These are phyloP conservation scores for Tympanuchus pallidicinctus DNA, from an alignment of 2,113 vertebrate genomes.

Conservation along the genomic window DNA sequence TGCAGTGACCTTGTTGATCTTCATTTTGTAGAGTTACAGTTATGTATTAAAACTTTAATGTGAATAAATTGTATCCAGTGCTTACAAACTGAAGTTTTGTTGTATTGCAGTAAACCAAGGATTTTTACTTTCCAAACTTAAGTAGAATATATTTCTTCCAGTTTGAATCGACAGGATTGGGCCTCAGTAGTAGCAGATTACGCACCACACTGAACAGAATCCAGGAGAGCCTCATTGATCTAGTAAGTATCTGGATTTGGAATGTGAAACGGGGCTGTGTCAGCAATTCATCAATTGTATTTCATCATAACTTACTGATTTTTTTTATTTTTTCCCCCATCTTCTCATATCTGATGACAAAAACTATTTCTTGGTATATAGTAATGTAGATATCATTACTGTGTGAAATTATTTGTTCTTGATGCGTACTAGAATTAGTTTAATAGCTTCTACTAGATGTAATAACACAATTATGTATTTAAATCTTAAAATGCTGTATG, in stretches of 20 bases:
- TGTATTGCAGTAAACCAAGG: not conserved
- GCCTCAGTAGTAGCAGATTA: conserved; percentile 95
- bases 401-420: not conserved
- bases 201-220: conserved; percentile 96
- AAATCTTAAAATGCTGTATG: not conserved
- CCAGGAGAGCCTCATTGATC: conserved; percentile 95
- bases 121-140: not conserved
- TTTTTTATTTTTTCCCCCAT: not conserved
- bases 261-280: not conserved
- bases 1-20: not conserved
- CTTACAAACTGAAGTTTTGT: not conserved
- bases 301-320: not conserved
- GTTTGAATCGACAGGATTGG: conserved; percentile 95
- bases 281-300: not conserved
- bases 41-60: not conserved
- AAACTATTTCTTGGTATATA: not conserved
- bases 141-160: conserved; percentile 70
- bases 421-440: not conserved
- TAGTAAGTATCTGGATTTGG: conserved; percentile 81
- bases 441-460: not conserved
- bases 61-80: not conserved
- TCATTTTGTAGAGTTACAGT: not conserved
- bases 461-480: not conserved
- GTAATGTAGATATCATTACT: not conserved
- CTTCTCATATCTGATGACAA: not conserved